Evolutionary conservation across 2,888 invertebrate genomes (phyloP).

Genomic region (Glyphotaelius pellucidus): DNA sequence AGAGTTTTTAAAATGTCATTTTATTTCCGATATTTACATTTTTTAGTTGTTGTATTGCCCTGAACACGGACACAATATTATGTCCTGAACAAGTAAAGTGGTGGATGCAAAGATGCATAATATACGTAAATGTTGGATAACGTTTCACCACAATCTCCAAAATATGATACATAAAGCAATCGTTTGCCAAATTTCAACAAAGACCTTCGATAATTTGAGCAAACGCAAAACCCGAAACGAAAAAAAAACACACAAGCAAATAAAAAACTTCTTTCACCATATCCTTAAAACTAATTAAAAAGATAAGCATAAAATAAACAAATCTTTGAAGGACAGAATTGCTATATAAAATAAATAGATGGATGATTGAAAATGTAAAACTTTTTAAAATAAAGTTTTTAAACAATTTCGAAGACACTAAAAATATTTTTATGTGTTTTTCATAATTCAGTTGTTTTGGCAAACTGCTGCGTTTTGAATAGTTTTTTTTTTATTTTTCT

Average conservation of each 20-base stretch:
- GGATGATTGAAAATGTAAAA: not conserved
- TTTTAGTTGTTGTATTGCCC: too few relatives aligned
- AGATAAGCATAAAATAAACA: not conserved
- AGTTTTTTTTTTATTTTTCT: too few relatives aligned
- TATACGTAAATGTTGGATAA: not conserved
- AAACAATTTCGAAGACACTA: too few relatives aligned
- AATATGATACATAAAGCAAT: not conserved
- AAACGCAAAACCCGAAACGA: not conserved
- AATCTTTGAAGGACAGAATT: not conserved
- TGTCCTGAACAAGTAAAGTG: not conserved
- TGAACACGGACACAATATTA: not conserved
- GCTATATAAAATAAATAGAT: not conserved
- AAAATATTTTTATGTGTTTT: too few relatives aligned
- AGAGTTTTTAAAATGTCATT: not conserved
- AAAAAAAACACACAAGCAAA: not conserved
- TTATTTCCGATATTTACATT: not conserved
- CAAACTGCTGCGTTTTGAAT: too few relatives aligned
- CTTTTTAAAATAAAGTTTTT: too few relatives aligned
- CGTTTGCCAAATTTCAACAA: not conserved
- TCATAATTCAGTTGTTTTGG: too few relatives aligned
- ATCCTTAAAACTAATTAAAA: not conserved
- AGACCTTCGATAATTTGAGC: not conserved
- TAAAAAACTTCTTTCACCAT: not conserved
- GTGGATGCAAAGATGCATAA: not conserved
- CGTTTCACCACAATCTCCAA: not conserved